Evolutionary conservation across 2,797 vertebrate species (phyloP), one percentile per base, ranked within the genome.

Genomic region (Staurois parvus): DNA sequence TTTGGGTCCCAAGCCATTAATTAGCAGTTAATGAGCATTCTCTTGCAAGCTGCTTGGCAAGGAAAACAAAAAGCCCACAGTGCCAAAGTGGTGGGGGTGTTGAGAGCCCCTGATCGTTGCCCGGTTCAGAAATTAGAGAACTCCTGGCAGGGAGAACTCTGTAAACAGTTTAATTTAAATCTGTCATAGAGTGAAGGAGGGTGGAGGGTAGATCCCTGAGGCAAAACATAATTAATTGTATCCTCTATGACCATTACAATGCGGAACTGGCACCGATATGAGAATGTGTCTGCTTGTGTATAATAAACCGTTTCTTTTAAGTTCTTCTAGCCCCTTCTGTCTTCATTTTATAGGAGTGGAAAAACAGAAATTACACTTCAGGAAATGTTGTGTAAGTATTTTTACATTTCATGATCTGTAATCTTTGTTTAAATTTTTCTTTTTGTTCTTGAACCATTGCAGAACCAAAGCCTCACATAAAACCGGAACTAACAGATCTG

Each of bases 11-110:
- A 87, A 70, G 81, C 59, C 70, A 87, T 87, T 79, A 83, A 87
- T 87, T 87, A 87, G 69, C 76, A 74, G 81, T 83, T 84, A 87
- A 87, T 84, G 75, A 74, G 62, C 85, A 87, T 87, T 87, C 81
- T 79, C 76, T 69, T 52, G 76, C 76, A 56, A 83, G 62, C 59
- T 59, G 19, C 70, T 83, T 84, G 85, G 81, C 85, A 87, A 66
- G 21, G 76, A 75, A 79, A 74, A 83, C 85, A 87, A 87, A 66
- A 84, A 79, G 81, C 30, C 21, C 76, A 66, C 32, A 75, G 76
- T 74, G 69, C 30, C 69, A 73, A 59, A 52, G 37, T 30, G 66
- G 85, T 74, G 85, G 79, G 85, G 85, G 74, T 67, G 67, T 72
- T 79, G 67, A 78, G 85, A 34, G 74, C 77, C 68, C 24, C 56